Percentiles rank a stretch among this genome's conserved stretches.
Conservation (phyloP, 2,888 invertebrate genomes). For the Brachypalpus laphriformis region DNA sequence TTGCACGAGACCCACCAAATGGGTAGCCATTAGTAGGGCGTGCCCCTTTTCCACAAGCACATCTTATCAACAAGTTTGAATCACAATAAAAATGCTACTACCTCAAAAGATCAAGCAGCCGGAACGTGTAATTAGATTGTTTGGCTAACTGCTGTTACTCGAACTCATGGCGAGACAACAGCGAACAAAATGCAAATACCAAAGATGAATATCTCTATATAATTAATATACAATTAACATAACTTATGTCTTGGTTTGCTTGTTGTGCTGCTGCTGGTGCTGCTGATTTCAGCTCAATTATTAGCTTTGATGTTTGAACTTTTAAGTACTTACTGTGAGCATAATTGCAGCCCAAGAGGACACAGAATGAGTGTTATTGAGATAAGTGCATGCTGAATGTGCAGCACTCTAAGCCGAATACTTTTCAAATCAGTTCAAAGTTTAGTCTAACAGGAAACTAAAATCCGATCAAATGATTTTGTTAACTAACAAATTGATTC, state of each 20-base stretch:
- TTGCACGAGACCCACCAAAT: constrained; percentile 12
- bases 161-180: constrained; percentile 11
- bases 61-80: constrained; percentile 44
- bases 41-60: not conserved
- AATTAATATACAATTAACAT: constrained; percentile 73
- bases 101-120: constrained; percentile 59
- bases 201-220: constrained; percentile 64
- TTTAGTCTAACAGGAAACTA: not conserved
- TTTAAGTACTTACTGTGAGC: constrained; percentile 28
- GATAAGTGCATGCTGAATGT: not conserved
- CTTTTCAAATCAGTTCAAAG: not conserved
- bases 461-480: constrained; percentile 18
- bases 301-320: constrained; percentile 53
- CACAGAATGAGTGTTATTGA: not conserved
- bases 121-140: constrained; percentile 68
- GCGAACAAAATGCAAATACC: constrained; percentile 55
- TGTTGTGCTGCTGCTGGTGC: constrained; percentile 15
- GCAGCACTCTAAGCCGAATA: not conserved
- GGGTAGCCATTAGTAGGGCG: not conserved
- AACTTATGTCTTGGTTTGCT: constrained; percentile 45
- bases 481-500: constrained; percentile 26
- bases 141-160: constrained; percentile 45
- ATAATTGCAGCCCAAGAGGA: constrained; percentile 9
- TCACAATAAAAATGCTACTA: constrained; percentile 24
- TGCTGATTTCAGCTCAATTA: constrained; percentile 40